Evolutionary conservation across 2,888 invertebrate genomes (phyloP).

Genomic region (Brachypalpus laphriformis): DNA sequence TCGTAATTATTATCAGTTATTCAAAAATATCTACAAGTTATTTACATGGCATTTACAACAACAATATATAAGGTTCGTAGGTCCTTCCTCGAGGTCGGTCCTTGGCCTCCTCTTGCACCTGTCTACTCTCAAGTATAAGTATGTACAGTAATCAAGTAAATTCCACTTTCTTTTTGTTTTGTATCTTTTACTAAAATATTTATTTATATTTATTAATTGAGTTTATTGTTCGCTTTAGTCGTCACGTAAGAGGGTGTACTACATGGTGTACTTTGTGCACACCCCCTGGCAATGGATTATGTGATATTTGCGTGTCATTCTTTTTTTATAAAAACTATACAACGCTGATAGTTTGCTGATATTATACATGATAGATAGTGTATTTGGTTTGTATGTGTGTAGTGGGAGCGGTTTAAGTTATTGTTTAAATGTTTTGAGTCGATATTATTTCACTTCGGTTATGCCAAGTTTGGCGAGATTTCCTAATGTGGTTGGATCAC

Average conservation of each 20-base stretch:
- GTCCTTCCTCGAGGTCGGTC: slow-evolving; percentile 68
- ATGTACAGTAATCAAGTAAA: slow-evolving; percentile 67
- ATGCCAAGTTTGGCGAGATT: slow-evolving; percentile 91
- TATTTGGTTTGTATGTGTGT: slow-evolving; percentile 45
- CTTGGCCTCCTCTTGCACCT: slow-evolving; percentile 31
- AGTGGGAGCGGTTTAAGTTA: slow-evolving; percentile 55
- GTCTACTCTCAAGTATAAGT: slow-evolving; percentile 18
- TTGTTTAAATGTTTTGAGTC: slow-evolving; percentile 47
- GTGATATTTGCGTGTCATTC: slow-evolving; percentile 63
- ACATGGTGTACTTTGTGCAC: slow-evolving; percentile 1
- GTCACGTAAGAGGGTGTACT: slow-evolving; percentile 45
- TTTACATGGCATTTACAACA: slow-evolving; percentile 73
- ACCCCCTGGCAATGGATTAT: slow-evolving; percentile 46
- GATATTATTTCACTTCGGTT: slow-evolving; percentile 78
- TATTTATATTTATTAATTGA: slow-evolving; percentile 71
- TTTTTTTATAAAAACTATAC: slow-evolving; percentile 59
- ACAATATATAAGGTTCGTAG: slow-evolving; percentile 64
- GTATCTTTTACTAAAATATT: slow-evolving; percentile 79
- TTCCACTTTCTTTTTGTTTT: slow-evolving; percentile 41
- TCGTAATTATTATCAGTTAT: slow-evolving; percentile 63
- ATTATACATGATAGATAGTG: slow-evolving; percentile 64
- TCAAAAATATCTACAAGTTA: slow-evolving; percentile 73
- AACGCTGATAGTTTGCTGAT: slow-evolving; percentile 69
- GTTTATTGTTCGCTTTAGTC: slow-evolving; percentile 76
- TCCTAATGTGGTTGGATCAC: slow-evolving; percentile 93